phyloP scores from a whole-genome alignment of 2,797 vertebrate genomes.

The Vultur gryphus region DNA sequence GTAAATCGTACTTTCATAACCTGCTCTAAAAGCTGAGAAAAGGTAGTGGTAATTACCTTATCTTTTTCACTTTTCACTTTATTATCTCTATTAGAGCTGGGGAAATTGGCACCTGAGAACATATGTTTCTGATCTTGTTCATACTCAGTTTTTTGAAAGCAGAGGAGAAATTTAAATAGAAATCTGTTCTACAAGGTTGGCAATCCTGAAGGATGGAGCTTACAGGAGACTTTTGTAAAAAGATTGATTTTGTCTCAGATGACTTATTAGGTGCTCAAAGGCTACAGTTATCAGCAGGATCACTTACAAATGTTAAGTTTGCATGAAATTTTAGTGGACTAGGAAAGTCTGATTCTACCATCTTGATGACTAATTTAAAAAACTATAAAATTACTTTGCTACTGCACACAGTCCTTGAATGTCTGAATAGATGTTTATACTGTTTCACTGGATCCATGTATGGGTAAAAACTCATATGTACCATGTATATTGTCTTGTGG shows the following conservation, averaged over 20 bases:
- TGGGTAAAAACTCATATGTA: neutral
- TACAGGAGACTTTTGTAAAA: neutral
- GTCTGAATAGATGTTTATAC: neutral
- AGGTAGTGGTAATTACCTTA: neutral
- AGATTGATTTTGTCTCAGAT: neutral
- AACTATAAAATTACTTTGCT: neutral
- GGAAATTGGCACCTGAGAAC: neutral
- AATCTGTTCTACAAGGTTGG: neutral
- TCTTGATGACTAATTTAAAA: neutral
- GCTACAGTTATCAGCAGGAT: neutral
- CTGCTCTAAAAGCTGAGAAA: neutral
- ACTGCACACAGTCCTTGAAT: neutral
- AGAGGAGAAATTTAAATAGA: neutral
- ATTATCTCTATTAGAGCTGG: neutral
- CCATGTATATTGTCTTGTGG: neutral
- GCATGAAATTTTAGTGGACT: neutral
- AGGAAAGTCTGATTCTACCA: neutral
- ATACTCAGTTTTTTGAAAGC: neutral
- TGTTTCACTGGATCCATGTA: neutral
- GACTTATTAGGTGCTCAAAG: neutral
- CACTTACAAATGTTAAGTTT: neutral
- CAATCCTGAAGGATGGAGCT: neutral
- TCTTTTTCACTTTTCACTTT: neutral
- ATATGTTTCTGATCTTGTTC: neutral
- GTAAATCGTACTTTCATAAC: neutral